Conservation (phyloP, 2,797 vertebrate genomes). For the Pseudochaenichthys georgianus region DNA sequence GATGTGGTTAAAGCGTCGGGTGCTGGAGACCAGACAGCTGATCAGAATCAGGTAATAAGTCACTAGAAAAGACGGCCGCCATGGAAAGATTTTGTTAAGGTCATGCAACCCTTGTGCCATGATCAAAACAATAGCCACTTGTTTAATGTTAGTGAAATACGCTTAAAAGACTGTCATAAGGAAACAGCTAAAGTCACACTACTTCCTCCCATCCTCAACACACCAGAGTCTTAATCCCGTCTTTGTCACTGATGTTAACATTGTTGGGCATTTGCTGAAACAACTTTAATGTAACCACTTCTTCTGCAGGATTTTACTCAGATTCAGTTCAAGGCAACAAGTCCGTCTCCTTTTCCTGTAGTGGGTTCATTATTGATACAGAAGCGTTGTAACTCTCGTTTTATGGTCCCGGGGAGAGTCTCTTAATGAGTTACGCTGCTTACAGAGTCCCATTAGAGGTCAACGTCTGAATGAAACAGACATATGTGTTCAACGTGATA, state of each 20-base stretch:
- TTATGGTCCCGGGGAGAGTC: constrained; percentile 10
- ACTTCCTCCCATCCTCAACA: neutral
- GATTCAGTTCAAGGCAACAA: constrained; percentile 6
- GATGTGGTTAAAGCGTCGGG: no score
- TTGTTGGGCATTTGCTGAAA: neutral
- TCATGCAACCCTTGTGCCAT: no score
- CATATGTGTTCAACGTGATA: constrained; percentile 34
- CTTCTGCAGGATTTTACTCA: neutral
- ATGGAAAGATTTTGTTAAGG: no score
- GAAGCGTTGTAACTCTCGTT: constrained; percentile 28
- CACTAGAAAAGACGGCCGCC: no score
- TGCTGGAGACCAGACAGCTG: no score
- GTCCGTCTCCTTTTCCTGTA: neutral
- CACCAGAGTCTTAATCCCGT: neutral
- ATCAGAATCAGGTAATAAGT: no score
- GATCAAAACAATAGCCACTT: neutral
- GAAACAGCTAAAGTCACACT: neutral
- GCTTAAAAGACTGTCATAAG: neutral
- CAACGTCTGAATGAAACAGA: constrained; percentile 26
- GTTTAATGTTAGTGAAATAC: no score
- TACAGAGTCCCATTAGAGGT: constrained; percentile 39
- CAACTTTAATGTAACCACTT: neutral
- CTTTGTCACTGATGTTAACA: neutral
- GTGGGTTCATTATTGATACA: constrained; percentile 16
- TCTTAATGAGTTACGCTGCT: constrained; percentile 42